Evolutionary conservation across 1,140 invertebrate species (phyloP), one percentile per base, ranked within the genome.

Genomic region (Sarcophaga bullata): DNA sequence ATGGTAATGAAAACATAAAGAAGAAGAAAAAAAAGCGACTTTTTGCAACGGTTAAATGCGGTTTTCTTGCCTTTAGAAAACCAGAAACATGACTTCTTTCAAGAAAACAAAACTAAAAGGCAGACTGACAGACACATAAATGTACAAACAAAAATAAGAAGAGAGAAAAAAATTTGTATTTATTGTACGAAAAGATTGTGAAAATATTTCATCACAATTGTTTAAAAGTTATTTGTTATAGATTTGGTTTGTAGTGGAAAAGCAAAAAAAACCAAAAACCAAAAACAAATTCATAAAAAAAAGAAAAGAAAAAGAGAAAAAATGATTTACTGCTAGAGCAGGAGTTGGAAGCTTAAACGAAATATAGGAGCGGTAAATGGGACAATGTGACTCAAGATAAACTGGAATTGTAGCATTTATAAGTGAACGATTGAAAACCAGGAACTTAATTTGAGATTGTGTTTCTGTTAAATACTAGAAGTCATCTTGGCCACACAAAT

Each of bases 41-140:
- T 37, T 37, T 37, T 15, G 54, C 10, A 68, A 68, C 62, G 62
- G 62, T 68, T 68, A 68, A 68, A 68, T 68, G 62, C 62, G 62
- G 62, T 68, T 68, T 68, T 68, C 62, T 25, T 68, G 62, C 19
- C 62, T 68, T 68, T 68, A 68, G 62, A 68, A 37, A 68, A 68
- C 62, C 62, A 68, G 62, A 68, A 68, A 68, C 62, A 68, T 68
- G 62, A 68, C n/a, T 68, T 68, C 54, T 68, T 68, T 68, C 10
- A 19, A 68, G 25, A 37, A 37, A 37, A 37, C n/a, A 37, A 37
- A 37, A 37, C 25, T 37, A 37, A 37, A 37, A 37, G 25, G 25
- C 25, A 37, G 25, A 37, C 25, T 2, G 25, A 37, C 25, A 37
- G 25, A 37, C 25, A 37, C 1, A 37, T 4, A 37, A 4, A 37